phyloP scores from a whole-genome alignment of 2,113 vertebrate genomes.

The Hassar affinis region DNA sequence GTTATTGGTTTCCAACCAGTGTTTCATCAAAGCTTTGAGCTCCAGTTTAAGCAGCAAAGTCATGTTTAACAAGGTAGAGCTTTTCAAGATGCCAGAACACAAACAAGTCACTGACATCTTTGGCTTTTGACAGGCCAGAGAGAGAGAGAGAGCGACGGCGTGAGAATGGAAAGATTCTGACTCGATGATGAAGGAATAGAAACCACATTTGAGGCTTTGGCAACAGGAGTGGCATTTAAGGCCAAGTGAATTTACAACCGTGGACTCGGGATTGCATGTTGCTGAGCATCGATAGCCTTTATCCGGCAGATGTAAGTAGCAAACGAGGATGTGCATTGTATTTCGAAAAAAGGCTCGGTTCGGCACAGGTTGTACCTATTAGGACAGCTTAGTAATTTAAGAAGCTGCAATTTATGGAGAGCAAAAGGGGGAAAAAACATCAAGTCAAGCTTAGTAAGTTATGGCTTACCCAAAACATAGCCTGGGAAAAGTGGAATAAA shows the following conservation, averaged over 20 bases:
- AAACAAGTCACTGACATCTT: conserved; percentile 40
- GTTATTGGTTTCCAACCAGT: conserved; percentile 26
- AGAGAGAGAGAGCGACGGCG: conserved; percentile 10
- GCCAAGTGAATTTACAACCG: conserved; percentile 69
- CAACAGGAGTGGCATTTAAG: conserved; percentile 69
- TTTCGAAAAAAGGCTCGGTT: conserved; percentile 55
- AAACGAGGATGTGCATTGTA: conserved; percentile 62
- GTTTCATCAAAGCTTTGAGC: conserved; percentile 7
- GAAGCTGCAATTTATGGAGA: conserved; percentile 71
- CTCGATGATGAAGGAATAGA: conserved; percentile 79
- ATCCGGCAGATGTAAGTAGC: conserved; percentile 58
- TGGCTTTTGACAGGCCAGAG: conserved; percentile 37
- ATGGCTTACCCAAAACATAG: conserved; percentile 63
- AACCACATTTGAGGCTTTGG: conserved; percentile 80
- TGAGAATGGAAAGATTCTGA: conserved; percentile 81
- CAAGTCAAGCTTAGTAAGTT: conserved; percentile 62
- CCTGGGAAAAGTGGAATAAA: conserved; percentile 65
- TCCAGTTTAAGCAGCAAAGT: conserved; percentile 23
- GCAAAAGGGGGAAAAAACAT: conserved; percentile 52
- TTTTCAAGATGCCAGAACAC: conserved; percentile 40
- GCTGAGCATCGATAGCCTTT: conserved; percentile 69
- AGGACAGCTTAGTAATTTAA: conserved; percentile 78
- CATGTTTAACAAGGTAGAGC: conserved; percentile 45
- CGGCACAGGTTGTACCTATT: conserved; percentile 79
- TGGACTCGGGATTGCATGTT: conserved; percentile 68